Conservation (phyloP, 2,888 invertebrate species). For the Vanessa cardui region DNA sequence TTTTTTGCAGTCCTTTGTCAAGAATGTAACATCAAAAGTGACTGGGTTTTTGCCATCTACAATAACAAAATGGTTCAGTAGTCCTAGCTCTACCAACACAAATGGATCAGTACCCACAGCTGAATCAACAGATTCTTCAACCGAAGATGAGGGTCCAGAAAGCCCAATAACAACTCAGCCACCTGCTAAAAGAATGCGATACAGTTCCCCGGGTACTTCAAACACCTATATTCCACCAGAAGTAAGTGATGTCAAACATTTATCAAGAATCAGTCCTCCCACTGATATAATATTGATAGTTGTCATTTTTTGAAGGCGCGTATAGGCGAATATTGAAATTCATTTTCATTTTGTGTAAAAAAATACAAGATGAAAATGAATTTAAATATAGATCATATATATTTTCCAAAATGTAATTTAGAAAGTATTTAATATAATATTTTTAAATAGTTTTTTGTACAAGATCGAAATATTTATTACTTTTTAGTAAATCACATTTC, state of each 20-base stretch:
- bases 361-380: too few relatives aligned
- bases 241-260: conserved; percentile 46
- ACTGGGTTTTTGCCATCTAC: conserved; percentile 85
- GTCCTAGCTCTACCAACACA: conserved; percentile 57
- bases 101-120: conserved; percentile 68
- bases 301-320: too few relatives aligned
- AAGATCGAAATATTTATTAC: too few relatives aligned
- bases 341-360: too few relatives aligned
- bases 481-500: too few relatives aligned
- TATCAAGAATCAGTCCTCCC: too few relatives aligned
- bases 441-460: too few relatives aligned
- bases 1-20: conserved; percentile 86
- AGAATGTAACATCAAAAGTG: conserved; percentile 85
- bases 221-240: conserved; percentile 49
- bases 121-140: conserved; percentile 68
- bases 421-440: too few relatives aligned
- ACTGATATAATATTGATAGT: too few relatives aligned
- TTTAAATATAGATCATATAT: too few relatives aligned
- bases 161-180: conserved; percentile 60
- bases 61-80: conserved; percentile 81
- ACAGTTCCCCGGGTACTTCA: conserved; percentile 47
- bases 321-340: too few relatives aligned
- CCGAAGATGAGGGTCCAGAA: conserved; percentile 64
- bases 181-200: conserved; percentile 71
- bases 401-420: too few relatives aligned